Conservation (phyloP, 2,113 vertebrate genomes). For the Oreochromis niloticus region DNA sequence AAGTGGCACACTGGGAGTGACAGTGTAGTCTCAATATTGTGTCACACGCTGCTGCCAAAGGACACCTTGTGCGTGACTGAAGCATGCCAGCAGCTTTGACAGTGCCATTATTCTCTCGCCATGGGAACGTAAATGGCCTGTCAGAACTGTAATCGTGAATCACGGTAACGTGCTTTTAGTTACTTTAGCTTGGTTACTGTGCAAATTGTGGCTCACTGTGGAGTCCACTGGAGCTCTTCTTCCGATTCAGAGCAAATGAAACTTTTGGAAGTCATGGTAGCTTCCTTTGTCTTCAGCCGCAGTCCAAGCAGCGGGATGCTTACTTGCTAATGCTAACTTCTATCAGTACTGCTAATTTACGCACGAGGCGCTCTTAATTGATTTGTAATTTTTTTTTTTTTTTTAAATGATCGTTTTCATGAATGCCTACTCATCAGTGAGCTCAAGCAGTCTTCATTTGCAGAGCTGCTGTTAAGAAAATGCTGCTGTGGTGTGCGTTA, state of each 20-base stretch:
- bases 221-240: not conserved
- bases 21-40: not conserved
- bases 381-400: not conserved
- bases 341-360: not conserved
- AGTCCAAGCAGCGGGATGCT: not conserved
- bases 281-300: not conserved
- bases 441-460: not conserved
- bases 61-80: not conserved
- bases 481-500: not conserved
- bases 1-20: not conserved
- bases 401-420: not conserved
- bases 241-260: not conserved
- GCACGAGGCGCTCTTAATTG: not conserved
- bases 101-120: not conserved
- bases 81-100: not conserved
- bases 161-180: not conserved
- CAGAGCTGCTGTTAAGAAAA: not conserved
- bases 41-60: not conserved
- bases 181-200: not conserved
- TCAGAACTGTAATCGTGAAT: not conserved
- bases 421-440: not conserved
- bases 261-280: not conserved
- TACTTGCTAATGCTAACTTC: not conserved
- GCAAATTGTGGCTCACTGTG: not conserved
- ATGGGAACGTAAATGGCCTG: not conserved